phyloP scores from a whole-genome alignment of 2,888 invertebrate species.

The Crepidodera aurea region DNA sequence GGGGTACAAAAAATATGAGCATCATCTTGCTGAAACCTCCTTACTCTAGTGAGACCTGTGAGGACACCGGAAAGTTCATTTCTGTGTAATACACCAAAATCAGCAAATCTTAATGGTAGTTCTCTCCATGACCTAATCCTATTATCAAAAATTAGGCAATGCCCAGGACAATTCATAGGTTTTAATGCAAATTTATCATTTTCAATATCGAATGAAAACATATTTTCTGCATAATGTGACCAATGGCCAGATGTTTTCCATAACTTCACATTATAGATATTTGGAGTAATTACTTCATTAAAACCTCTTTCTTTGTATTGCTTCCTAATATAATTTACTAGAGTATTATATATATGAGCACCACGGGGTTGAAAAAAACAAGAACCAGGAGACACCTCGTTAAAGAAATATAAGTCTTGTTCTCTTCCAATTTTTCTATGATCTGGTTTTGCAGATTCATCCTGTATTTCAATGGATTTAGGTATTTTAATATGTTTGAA shows the following conservation, averaged over 20 bases:
- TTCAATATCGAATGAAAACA: conserved; percentile 95
- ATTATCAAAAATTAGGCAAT: conserved; percentile 86
- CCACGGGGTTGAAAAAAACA: conserved; percentile 98
- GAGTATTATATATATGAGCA: conserved; percentile 93
- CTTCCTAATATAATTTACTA: conserved; percentile 82
- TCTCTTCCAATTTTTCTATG: conserved; percentile 87
- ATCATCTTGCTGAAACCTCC: conserved; percentile 99
- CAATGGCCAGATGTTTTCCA: conserved; percentile 99
- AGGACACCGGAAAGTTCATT: conserved; percentile 96
- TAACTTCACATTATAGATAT: conserved; percentile 93
- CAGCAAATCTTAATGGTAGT: conserved; percentile 91
- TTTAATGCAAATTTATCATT: conserved; percentile 96
- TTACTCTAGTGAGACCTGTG: conserved; percentile 87
- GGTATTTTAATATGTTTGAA: neutral
- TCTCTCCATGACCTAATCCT: conserved; percentile 93
- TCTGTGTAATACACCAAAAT: conserved; percentile 97
- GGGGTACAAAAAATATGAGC: conserved; percentile 97
- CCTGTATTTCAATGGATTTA: conserved; percentile 70
- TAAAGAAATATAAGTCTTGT: conserved; percentile 79
- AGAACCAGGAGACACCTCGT: conserved; percentile 96
- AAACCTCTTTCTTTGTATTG: conserved; percentile 94
- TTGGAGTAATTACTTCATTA: conserved; percentile 93
- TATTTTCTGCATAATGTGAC: conserved; percentile 97
- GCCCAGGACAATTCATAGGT: conserved; percentile 99
- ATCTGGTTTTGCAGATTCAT: conserved; percentile 96